Conservation (phyloP, 2,113 vertebrate genomes). For the Tinamus guttatus region DNA sequence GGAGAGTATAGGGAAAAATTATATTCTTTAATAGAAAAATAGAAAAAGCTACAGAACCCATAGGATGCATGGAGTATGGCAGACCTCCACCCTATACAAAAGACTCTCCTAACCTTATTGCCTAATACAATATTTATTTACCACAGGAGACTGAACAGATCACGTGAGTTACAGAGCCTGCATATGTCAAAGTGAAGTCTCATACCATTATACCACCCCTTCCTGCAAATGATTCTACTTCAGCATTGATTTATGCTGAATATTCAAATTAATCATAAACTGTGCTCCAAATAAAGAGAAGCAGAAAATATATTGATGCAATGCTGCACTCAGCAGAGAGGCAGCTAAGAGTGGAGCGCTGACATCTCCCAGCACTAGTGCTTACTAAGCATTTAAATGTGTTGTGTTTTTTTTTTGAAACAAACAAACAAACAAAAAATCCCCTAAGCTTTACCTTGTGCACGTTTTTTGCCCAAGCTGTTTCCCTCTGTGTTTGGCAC, state of each 20-base stretch:
- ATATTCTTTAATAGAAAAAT: background rate
- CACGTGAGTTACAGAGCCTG: background rate
- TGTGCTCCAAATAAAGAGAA: background rate
- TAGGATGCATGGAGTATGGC: background rate
- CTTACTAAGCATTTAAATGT: background rate
- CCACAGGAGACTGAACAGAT: background rate
- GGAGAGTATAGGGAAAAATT: background rate
- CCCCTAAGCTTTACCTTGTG: background rate
- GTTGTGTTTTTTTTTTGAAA: background rate
- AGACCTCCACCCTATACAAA: background rate
- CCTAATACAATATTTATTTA: background rate
- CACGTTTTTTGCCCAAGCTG: background rate
- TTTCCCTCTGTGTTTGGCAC: background rate
- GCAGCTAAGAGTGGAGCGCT: background rate
- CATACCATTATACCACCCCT: background rate
- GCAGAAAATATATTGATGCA: background rate
- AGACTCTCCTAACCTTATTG: background rate
- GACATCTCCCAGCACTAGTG: background rate
- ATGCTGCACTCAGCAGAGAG: background rate
- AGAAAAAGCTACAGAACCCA: background rate
- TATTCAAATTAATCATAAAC: background rate
- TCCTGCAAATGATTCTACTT: background rate
- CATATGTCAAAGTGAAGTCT: background rate
- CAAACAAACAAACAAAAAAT: no score
- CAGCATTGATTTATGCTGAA: background rate